Base-by-base conservation (phyloP, 2,888 invertebrate genomes). In the Muscina levida region DNA sequence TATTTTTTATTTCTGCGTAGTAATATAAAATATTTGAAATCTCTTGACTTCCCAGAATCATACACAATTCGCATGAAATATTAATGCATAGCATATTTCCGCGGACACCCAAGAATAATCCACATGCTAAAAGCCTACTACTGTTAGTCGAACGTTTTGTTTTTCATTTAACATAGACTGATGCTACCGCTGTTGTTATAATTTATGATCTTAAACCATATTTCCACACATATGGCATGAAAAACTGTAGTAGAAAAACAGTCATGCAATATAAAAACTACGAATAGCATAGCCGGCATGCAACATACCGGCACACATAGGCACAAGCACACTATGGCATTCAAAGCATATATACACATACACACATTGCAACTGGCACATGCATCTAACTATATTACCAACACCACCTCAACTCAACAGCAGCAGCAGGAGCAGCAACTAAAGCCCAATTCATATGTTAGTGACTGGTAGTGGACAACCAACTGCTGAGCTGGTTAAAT, bases 131-230 rank as follows among this genome's bases (percentile, higher is more conserved):
- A n/a, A n/a, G n/a, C n/a, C n/a, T n/a, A n/a, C 37, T 37, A 46
- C 22, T 42, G 62, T 42, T 62, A 62, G 62, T 42, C 13, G 39
- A 17, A 19, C 37, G 31, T 31, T 31, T 31, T 31, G 31, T 31
- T 31, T 31, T 31, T 31, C 4, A 5, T 31, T 31, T 31, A 8
- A 5, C 31, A 15, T 57, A 6, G n/a, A 17, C 46, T 24, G 31
- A 31, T 31, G 24, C 22, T 11, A 37, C 4, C 2, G 15, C 26
- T 59, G 68, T 46, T 19, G 66, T 4, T 59, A 46, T 81, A 71
- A 81, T 81, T 74, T 77, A 81, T 81, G 73, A 71, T 74, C 77
- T 71, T 67, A 71, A 80, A 67, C 71, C 73, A 77, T 77, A 74
- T 77, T 77, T 57, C 57, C 68, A 53, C n/a, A 56, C 70, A 53